Evolutionary conservation across 2,797 vertebrate genomes (phyloP).

Genomic region (Alcedo quadribrachys): DNA sequence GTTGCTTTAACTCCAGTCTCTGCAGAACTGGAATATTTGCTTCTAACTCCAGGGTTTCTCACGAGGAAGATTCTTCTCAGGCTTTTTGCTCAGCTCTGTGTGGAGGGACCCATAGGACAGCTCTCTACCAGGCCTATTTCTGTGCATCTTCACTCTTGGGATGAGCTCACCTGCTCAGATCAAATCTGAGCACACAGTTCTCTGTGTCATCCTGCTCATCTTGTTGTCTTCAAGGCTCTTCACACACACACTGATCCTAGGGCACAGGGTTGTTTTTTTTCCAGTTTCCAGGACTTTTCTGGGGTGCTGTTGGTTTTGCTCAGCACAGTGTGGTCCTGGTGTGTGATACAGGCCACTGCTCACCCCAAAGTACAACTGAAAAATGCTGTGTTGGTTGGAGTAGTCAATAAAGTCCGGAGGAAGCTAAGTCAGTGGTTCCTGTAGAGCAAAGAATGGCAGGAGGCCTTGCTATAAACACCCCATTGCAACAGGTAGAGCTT

Average conservation of each 20-base stretch:
- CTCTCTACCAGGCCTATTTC: not conserved
- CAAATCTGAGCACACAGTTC: not conserved
- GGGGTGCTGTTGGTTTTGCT: not conserved
- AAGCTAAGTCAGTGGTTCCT: not conserved
- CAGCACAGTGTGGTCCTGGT: not conserved
- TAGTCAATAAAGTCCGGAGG: not conserved
- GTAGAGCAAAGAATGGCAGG: not conserved
- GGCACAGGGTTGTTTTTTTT: not conserved
- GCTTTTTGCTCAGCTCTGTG: not conserved
- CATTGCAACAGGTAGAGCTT: not conserved
- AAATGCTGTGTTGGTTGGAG: not conserved
- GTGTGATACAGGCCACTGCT: not conserved
- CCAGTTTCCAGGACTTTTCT: not conserved
- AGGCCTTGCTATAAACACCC: not conserved
- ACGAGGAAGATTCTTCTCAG: not conserved
- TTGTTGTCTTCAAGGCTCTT: not conserved
- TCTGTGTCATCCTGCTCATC: not conserved
- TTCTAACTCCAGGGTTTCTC: not conserved
- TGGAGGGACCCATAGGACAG: not conserved
- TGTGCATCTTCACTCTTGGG: not conserved
- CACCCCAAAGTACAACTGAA: not conserved
- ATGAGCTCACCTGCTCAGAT: accelerated
- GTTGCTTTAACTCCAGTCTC: not conserved
- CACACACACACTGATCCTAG: not conserved
- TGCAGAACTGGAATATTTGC: not conserved